phyloP scores from a whole-genome alignment of 2,888 invertebrate genomes.

The Drosophila antonietae region DNA sequence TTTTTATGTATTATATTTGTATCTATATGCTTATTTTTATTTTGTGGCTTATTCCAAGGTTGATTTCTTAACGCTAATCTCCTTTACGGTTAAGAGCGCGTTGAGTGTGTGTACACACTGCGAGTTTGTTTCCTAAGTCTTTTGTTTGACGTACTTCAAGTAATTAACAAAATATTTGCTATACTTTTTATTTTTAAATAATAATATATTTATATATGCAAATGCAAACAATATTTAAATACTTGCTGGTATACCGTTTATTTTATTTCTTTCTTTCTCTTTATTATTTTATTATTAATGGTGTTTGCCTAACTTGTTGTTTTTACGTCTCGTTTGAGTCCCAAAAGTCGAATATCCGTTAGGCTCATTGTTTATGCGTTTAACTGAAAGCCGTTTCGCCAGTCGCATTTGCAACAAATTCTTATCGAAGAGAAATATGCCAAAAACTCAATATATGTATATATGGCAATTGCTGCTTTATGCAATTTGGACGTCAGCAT shows the following conservation, averaged over 20 bases:
- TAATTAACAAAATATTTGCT: slow-evolving; percentile 4
- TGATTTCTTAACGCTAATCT: slow-evolving; percentile 46
- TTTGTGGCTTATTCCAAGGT: slow-evolving; percentile 57
- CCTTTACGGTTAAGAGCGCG: slow-evolving; percentile 11
- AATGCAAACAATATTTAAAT: slow-evolving; percentile 1
- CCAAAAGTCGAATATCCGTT: slow-evolving; percentile 14
- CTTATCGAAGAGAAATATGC: slow-evolving; percentile 36
- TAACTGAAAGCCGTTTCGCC: neutral
- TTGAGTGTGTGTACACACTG: slow-evolving; percentile 11
- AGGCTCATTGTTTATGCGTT: neutral
- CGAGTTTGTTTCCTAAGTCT: slow-evolving; percentile 52
- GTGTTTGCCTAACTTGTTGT: slow-evolving; percentile 24
- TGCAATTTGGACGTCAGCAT: slow-evolving; percentile 43
- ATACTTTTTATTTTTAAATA: neutral
- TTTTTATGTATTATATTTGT: slow-evolving; percentile 33
- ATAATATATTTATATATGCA: slow-evolving; percentile 2
- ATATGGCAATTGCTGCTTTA: slow-evolving; percentile 27
- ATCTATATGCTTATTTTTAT: slow-evolving; percentile 18
- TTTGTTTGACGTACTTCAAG: slow-evolving; percentile 27
- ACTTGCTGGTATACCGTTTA: slow-evolving; percentile 7
- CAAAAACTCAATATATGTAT: slow-evolving; percentile 7
- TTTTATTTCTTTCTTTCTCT: neutral
- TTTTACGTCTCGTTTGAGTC: slow-evolving; percentile 16
- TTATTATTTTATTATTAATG: slow-evolving; percentile 13
- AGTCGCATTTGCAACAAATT: slow-evolving; percentile 22